These are phyloP conservation scores for Nerophis lumbriciformis DNA, from an alignment of 2,113 vertebrate species.

Conservation along the genomic window DNA sequence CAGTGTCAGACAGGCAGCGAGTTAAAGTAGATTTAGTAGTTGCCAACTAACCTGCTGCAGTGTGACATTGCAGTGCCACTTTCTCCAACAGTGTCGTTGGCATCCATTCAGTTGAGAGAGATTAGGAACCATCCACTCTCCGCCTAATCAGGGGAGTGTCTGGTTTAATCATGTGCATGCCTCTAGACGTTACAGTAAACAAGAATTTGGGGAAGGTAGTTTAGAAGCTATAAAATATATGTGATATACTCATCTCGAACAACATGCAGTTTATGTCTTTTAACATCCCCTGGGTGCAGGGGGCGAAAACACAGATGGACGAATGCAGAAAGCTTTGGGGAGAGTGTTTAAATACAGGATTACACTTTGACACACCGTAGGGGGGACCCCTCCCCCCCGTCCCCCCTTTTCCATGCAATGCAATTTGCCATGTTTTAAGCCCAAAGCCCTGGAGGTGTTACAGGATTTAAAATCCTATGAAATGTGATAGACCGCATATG, in stretches of 20 bases:
- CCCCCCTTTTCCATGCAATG: conserved; percentile 26
- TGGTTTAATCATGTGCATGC: conserved; percentile 10
- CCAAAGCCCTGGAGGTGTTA: conserved; percentile 34
- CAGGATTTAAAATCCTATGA: conserved; percentile 41
- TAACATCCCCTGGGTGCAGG: conserved; percentile 14
- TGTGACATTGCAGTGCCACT: conserved; percentile 32
- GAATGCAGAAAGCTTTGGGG: conserved; percentile 26
- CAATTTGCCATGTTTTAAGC: conserved; percentile 47
- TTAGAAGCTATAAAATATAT: background rate
- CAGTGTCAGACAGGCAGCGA: conserved; percentile 24
- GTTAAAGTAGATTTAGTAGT: conserved; percentile 38
- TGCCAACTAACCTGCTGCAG: conserved; percentile 39
- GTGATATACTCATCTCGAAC: conserved; percentile 6
- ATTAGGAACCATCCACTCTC: conserved; percentile 20
- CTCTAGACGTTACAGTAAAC: conserved; percentile 15
- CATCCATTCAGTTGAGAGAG: conserved; percentile 49
- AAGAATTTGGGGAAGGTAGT: conserved; percentile 4
- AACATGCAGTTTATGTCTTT: conserved; percentile 8
- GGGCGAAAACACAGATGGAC: conserved; percentile 14
- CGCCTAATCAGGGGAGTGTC: conserved; percentile 21
- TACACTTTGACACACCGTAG: conserved; percentile 40
- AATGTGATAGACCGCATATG: conserved; percentile 33
- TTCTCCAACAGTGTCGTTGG: conserved; percentile 39
- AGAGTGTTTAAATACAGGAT: conserved; percentile 44
- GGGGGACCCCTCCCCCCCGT: conserved; percentile 2